Base-by-base conservation (phyloP, 2,797 vertebrate genomes). In the Ctenosaura bakeri region DNA sequence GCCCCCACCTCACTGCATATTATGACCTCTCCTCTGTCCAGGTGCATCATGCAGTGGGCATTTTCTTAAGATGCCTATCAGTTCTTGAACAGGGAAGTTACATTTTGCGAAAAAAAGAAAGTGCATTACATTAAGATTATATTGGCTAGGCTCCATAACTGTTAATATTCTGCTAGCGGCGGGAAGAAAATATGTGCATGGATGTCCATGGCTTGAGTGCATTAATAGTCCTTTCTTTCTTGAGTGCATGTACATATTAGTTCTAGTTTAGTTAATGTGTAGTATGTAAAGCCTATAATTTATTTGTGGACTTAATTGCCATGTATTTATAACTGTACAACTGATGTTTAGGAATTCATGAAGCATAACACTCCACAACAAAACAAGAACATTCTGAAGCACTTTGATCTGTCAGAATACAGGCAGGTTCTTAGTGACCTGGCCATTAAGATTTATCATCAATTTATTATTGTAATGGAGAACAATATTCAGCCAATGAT, bases 331-430 rank as follows among this genome's bases (percentile, higher is more conserved):
- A 20, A 88, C 20, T 90, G 88, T 90, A 26, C 83, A 91, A 94
- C 90, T 91, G 77, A 35, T 69, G 95, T 91, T 64, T 90, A 99
- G 99, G 99, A 99, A 92, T 99, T 99, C 92, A 97, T 98, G 96
- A 99, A 98, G 89, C 95, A 97, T 87, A 99, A 98, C 84, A 98
- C 97, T 24, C 97, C 98, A 35, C 97, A 94, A 18, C 99, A 99
- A 97, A 99, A 98, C 80, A 98, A 98, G 95, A 99, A 99, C 95
- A 99, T 98, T 93, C 93, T 99, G 96, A 97, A 97, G 95, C 99
- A 99, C 92, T 99, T 99, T 93, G 99, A 99, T 96, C 97, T 99
- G 89, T 98, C 98, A 0, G 99, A 99, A 92, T 98, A 99, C 96
- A 98, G 98, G 86, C 99, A 99, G 93, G 98, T 99, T 88, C 96